A percentile compares a stretch with the other conserved stretches of the same genome.
Conservation (phyloP, 2,888 invertebrate genomes). For the Heliconius charithonia region DNA sequence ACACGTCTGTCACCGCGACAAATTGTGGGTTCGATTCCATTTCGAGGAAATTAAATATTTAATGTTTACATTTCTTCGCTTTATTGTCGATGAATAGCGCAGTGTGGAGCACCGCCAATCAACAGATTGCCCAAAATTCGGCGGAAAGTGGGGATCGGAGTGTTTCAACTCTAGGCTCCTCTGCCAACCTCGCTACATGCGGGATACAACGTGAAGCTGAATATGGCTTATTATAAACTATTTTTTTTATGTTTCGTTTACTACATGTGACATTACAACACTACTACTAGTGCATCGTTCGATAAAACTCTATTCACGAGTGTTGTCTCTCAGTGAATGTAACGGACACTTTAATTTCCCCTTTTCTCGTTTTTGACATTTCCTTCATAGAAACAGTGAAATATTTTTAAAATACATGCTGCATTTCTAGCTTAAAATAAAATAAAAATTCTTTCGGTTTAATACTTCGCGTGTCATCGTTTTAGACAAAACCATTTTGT, state of each 20-base stretch:
- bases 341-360: constrained; percentile 42
- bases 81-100: too few species aligned
- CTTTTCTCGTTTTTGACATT: constrained; percentile 25
- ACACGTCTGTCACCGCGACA: too few species aligned
- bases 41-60: too few species aligned
- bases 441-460: neutral
- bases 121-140: too few species aligned
- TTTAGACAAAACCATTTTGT: neutral
- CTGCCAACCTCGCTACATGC: too few species aligned
- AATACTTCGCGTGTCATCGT: neutral
- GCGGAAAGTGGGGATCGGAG: too few species aligned
- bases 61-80: too few species aligned
- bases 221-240: neutral
- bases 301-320: constrained; percentile 7
- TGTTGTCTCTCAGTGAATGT: constrained; percentile 23
- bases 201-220: too few species aligned
- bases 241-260: neutral
- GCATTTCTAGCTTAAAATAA: constrained; percentile 5
- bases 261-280: constrained; percentile 24
- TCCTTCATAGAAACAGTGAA: constrained; percentile 24
- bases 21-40: too few species aligned
- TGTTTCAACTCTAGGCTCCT: too few species aligned
- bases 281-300: neutral
- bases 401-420: constrained; percentile 6
- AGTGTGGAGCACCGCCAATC: too few species aligned